A percentile compares a stretch with the other conserved stretches of the same genome.
Evolutionary conservation across 1,140 invertebrate genomes (phyloP).

Genomic region (Pectinophora gossypiella): DNA sequence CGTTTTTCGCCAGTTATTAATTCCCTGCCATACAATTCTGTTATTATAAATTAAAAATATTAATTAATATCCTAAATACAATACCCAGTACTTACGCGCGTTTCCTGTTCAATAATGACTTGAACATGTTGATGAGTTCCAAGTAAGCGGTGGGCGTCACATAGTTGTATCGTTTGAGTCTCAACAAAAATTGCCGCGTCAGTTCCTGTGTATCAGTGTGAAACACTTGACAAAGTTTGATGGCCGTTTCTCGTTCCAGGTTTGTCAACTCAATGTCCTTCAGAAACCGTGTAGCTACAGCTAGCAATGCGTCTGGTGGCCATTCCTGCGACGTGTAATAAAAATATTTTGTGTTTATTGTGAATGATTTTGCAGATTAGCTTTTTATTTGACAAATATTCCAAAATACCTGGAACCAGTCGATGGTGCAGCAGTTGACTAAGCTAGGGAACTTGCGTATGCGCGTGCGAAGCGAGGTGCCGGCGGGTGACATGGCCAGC

Average conservation of each 20-base stretch:
- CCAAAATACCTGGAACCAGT: conserved; percentile 99
- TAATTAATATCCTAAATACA: neutral
- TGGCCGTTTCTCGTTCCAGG: conserved; percentile 81
- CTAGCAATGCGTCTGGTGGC: conserved; percentile 94
- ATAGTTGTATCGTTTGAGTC: conserved; percentile 88
- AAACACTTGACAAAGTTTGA: conserved; percentile 93
- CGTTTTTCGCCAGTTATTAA: conserved; percentile 80
- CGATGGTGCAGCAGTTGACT: conserved; percentile 97
- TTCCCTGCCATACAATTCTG: conserved; percentile 64
- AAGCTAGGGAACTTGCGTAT: conserved; percentile 95
- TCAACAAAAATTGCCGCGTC: conserved; percentile 83
- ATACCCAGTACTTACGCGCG: conserved; percentile 76
- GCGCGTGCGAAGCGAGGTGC: conserved; percentile 88
- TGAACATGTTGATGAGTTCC: conserved; percentile 94
- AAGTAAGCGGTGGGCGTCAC: conserved; percentile 97
- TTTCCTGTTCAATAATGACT: conserved; percentile 85
- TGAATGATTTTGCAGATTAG: no score
- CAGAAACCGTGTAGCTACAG: conserved; percentile 92
- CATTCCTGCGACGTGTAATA: conserved; percentile 79
- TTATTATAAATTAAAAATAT: no score
- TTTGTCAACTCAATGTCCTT: conserved; percentile 89
- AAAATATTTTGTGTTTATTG: neutral
- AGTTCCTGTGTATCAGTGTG: conserved; percentile 89
- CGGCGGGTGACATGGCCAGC: conserved; percentile 95
- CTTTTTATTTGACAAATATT: no score